Conservation (phyloP, 2,888 invertebrate species). For the Aethes cnicana region DNA sequence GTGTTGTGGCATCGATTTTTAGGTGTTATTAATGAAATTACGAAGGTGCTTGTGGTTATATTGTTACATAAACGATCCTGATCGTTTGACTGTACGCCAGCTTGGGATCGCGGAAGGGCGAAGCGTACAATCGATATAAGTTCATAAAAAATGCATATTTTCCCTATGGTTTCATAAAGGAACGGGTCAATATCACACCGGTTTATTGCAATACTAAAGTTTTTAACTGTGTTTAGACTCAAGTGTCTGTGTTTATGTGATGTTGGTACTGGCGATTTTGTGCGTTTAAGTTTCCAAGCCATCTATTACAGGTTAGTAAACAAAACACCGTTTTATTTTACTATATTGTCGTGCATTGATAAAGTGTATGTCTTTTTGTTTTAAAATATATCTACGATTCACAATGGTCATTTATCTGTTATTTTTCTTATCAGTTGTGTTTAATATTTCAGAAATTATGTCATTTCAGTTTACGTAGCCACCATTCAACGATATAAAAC, state of each 20-base stretch:
- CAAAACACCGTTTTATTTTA: constrained; percentile 42
- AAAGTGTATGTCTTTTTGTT: neutral
- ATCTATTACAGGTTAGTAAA: constrained; percentile 63
- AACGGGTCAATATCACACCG: constrained; percentile 58
- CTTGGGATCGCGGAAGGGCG: constrained; percentile 41
- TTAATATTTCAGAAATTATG: neutral
- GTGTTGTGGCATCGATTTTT: constrained; percentile 80
- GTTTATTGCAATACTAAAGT: constrained; percentile 52
- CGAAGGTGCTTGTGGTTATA: constrained; percentile 73
- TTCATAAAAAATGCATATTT: constrained; percentile 81
- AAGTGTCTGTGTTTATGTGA: constrained; percentile 55
- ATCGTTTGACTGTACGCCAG: constrained; percentile 48
- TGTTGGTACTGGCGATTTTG: constrained; percentile 45
- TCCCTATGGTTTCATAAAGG: constrained; percentile 70
- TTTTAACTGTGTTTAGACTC: constrained; percentile 46
- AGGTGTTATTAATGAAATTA: constrained; percentile 82
- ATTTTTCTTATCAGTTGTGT: no score
- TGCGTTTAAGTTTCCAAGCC: constrained; percentile 41
- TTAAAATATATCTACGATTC: neutral
- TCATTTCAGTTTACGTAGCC: neutral
- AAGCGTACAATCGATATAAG: constrained; percentile 69
- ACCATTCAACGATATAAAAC: neutral
- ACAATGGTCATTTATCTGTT: no score
- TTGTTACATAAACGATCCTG: constrained; percentile 59
- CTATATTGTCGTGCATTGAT: neutral